These are phyloP conservation scores for Oreochromis tanganicae DNA, from an alignment of 2,113 vertebrate genomes.

Conservation along the genomic window DNA sequence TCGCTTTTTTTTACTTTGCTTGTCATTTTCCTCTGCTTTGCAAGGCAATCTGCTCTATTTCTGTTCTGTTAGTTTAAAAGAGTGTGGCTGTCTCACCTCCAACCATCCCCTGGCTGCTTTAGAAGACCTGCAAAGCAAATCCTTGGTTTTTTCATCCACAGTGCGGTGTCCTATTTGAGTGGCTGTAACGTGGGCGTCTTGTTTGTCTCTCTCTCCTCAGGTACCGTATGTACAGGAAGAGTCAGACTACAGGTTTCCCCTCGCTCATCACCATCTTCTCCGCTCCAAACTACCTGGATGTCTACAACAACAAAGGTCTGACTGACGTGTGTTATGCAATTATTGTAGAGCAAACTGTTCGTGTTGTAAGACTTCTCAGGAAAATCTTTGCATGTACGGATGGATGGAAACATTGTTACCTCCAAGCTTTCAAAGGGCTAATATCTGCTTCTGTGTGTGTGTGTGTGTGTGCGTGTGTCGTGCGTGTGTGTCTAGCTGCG, in stretches of 20 bases:
- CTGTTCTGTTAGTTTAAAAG: neutral
- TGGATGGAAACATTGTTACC: neutral
- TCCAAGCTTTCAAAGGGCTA: neutral
- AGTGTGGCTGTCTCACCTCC: neutral
- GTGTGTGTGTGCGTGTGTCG: accelerated
- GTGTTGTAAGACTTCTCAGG: neutral
- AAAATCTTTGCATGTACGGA: neutral
- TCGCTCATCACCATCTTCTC: constrained; percentile 83
- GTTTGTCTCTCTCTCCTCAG: constrained; percentile 47
- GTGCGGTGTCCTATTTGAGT: neutral
- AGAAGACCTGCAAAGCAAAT: constrained; percentile 4
- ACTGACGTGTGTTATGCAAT: neutral
- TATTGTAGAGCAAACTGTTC: neutral
- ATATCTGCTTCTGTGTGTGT: neutral
- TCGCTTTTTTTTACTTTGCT: neutral
- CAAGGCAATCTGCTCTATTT: neutral
- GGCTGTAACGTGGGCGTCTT: neutral
- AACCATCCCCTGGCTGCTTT: constrained; percentile 3
- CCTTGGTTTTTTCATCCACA: neutral
- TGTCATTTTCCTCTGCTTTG: neutral
- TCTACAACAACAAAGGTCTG: constrained; percentile 82
- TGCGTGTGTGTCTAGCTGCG: constrained; percentile 45
- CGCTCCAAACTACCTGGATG: constrained; percentile 80
- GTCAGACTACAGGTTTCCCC: constrained; percentile 81
- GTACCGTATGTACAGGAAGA: constrained; percentile 82